Conservation (phyloP, 1,140 invertebrate species). For the Lepidurus couesii region DNA sequence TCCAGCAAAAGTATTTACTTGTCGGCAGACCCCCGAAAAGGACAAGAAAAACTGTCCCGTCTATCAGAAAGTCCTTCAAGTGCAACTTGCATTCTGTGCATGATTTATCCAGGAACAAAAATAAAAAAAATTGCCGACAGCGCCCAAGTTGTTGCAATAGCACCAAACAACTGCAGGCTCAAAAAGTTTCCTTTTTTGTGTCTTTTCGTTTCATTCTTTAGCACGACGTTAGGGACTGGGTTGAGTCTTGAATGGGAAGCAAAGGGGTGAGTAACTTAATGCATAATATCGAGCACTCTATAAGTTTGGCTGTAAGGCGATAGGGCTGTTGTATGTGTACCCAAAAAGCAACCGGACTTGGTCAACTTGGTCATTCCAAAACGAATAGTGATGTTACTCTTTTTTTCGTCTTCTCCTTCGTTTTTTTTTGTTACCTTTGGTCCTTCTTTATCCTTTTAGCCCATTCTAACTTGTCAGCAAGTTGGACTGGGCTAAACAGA, state of each 20-base stretch:
- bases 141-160: neutral
- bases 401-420: no score
- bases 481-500: neutral
- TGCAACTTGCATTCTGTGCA: slow-evolving; percentile 5
- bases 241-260: neutral
- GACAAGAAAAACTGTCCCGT: neutral
- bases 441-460: neutral
- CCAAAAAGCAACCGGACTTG: neutral
- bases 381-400: neutral
- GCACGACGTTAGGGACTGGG: neutral
- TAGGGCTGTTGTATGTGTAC: neutral
- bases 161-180: neutral
- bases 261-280: neutral
- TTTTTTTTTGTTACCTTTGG: neutral
- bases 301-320: neutral
- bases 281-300: slow-evolving; percentile 8
- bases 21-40: no score
- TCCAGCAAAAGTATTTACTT: neutral
- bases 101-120: neutral
- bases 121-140: neutral
- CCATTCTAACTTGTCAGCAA: neutral
- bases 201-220: neutral
- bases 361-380: neutral
- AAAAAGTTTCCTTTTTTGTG: neutral
- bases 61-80: neutral